These are phyloP conservation scores for Gasteruption jaculator DNA, from an alignment of 2,888 invertebrate genomes.

Conservation along the genomic window DNA sequence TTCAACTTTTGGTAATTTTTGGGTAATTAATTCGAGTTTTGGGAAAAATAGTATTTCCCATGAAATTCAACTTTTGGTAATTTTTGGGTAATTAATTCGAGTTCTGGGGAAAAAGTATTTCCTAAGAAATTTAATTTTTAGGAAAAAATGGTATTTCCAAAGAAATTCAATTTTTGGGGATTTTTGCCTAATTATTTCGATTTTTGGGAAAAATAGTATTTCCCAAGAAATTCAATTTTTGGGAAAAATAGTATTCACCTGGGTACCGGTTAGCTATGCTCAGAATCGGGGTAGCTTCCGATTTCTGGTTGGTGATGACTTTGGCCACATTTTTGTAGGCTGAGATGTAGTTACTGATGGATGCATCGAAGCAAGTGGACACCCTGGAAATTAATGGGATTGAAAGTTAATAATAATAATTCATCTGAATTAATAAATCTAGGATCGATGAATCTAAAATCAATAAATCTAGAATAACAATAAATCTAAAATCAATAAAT, in stretches of 20 bases:
- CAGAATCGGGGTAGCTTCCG: constrained; percentile 34
- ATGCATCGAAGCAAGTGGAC: constrained; percentile 40
- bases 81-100: no score
- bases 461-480: background rate
- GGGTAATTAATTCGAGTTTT: no score
- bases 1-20: no score
- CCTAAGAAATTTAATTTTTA: no score
- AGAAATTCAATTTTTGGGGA: no score
- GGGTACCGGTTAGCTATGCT: constrained; percentile 41
- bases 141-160: no score
- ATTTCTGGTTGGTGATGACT: constrained; percentile 37
- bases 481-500: background rate
- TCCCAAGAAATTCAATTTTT: no score
- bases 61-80: no score
- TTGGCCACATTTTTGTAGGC: constrained; percentile 42
- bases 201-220: no score
- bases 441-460: background rate
- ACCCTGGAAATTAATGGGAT: constrained; percentile 28
- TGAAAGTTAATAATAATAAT: background rate
- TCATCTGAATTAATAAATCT: background rate
- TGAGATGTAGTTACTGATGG: constrained; percentile 35
- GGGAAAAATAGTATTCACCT: constrained; percentile 25
- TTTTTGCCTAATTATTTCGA: no score
- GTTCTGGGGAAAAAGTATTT: no score
- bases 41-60: no score